phyloP scores from a whole-genome alignment of 2,888 invertebrate genomes.

The Pomacea canaliculata region DNA sequence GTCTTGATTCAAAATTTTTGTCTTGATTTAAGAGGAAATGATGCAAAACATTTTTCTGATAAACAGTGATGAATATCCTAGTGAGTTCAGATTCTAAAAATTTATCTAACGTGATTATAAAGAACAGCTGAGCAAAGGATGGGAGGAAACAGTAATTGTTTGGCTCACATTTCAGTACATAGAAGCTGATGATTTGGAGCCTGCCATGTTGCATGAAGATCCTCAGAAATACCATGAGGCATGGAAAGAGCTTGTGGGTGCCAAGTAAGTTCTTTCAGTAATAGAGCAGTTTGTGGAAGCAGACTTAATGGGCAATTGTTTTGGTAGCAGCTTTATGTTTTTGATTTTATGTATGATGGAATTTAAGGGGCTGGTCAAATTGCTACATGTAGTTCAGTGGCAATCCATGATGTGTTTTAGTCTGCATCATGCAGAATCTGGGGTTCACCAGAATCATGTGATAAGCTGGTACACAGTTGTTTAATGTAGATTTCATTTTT shows the following conservation, averaged over 20 bases:
- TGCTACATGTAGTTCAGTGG: not conserved
- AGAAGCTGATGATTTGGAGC: conserved; percentile 90
- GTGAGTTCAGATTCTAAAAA: not conserved
- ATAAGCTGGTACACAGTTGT: too few relatives aligned
- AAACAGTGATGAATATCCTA: not conserved
- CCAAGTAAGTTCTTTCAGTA: conserved; percentile 53
- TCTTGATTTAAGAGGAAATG: too few relatives aligned
- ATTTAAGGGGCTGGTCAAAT: not conserved
- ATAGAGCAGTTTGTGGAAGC: not conserved
- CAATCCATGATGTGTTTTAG: too few relatives aligned
- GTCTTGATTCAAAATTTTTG: too few relatives aligned
- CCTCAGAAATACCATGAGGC: conserved; percentile 91
- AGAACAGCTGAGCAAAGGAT: not conserved
- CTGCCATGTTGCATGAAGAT: conserved; percentile 78
- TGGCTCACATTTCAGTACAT: conserved; percentile 77
- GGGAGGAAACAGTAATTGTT: too few relatives aligned
- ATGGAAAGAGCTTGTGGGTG: conserved; percentile 89
- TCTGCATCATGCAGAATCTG: too few relatives aligned
- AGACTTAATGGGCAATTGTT: too few relatives aligned
- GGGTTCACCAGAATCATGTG: too few relatives aligned
- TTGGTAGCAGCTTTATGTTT: too few relatives aligned
- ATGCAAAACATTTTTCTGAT: not conserved
- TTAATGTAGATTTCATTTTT: too few relatives aligned
- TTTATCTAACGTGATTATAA: not conserved
- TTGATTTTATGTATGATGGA: too few relatives aligned